phyloP scores from a whole-genome alignment of 1,140 invertebrate genomes.

The Zaprionus ornatus region DNA sequence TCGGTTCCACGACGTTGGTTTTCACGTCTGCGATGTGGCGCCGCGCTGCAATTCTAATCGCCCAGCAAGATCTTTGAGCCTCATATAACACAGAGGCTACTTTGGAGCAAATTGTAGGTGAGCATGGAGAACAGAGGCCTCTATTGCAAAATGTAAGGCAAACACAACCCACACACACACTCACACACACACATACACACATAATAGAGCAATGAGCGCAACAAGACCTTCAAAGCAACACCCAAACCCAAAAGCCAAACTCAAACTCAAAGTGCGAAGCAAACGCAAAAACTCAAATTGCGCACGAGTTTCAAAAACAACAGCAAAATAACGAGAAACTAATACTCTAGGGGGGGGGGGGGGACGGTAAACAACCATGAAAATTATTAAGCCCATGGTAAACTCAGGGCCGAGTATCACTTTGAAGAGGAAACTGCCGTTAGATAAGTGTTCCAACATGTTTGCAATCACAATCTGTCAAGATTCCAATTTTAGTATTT shows the following conservation, averaged over 20 bases:
- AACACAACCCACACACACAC: neutral
- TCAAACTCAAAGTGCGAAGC: neutral
- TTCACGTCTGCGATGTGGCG: constrained; percentile 33
- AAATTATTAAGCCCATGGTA: constrained; percentile 12
- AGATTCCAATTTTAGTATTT: neutral
- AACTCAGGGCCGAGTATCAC: neutral
- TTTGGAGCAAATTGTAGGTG: constrained; percentile 38
- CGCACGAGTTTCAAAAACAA: constrained; percentile 15
- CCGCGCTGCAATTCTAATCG: constrained; percentile 67
- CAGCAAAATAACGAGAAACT: constrained; percentile 8
- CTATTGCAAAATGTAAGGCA: constrained; percentile 8
- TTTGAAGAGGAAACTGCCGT: constrained; percentile 7
- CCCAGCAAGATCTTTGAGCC: constrained; percentile 64
- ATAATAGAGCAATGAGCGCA: neutral
- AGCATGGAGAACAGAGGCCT: constrained; percentile 38
- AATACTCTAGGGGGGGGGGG: neutral
- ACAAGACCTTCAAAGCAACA: constrained; percentile 48
- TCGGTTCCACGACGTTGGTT: constrained; percentile 51
- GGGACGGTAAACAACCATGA: constrained; percentile 1
- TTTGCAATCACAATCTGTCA: neutral
- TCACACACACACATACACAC: neutral
- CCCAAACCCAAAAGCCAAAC: constrained; percentile 13
- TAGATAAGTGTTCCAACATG: neutral
- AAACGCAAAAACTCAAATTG: constrained; percentile 20
- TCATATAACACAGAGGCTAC: constrained; percentile 55